Evolutionary conservation across 1,140 invertebrate species (phyloP), one percentile per base, ranked within the genome.

Genomic region (Drosophila bipectinata): DNA sequence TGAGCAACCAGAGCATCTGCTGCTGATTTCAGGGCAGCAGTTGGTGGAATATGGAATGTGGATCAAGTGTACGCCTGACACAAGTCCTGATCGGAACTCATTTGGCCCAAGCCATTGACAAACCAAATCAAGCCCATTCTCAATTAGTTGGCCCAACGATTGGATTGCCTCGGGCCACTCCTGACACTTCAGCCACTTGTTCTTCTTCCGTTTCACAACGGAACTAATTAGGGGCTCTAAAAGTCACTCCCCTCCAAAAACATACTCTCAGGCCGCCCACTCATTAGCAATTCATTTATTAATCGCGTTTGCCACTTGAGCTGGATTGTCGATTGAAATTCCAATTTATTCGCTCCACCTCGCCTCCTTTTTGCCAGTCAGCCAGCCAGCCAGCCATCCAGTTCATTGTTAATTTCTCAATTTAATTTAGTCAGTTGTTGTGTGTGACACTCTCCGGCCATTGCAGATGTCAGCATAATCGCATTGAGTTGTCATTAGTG

Each of bases 401-500:
- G 48, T 63, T 71, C 47, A 80, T 84, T 80, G 79, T 62, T 61
- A 62, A 53, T 76, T 76, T 76, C 73, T 76, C 77, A 85, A 87
- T 77, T 85, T 81, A 64, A 81, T 81, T 85, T 68, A 56, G 48
- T 71, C 39, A 39, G 49, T 2, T 41, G 63, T 21, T 28, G 26
- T 18, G n/a, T 14, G 26, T 28, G 26, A 6, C 26, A 2, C 45
- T 26, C 26, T 34, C 28, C 24, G 30, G 41, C 47, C 59, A 54
- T 34, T 79, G 63, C 75, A 69, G 48, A 75, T 82, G 79, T 63
- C 83, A 88, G 64, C 83, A 88, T 88, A 88, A 88, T 88, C 83
- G 83, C 79, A 88, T 88, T 88, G 84, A 88, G 64, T 74, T 79
- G 83, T 88, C 83, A 88, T 88, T 88, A 88, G 83, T 83, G 79